Evolutionary conservation across 2,797 vertebrate genomes (phyloP).

Genomic region (Malurus leucopterus): DNA sequence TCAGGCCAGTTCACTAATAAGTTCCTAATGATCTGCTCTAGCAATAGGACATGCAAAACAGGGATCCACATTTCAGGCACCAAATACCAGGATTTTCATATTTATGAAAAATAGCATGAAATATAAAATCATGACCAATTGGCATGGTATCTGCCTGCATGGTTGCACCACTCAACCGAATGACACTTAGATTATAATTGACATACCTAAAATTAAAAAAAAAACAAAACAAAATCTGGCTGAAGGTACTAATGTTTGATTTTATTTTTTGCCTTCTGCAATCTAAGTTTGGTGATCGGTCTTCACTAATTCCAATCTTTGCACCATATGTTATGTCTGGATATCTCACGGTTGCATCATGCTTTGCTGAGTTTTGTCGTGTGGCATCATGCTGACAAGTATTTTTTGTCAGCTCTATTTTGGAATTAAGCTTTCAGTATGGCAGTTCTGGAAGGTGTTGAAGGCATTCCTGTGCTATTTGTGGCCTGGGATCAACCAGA

Average conservation of each 20-base stretch:
- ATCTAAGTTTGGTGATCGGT: conserved; percentile 51
- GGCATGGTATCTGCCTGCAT: not conserved
- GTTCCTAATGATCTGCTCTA: not conserved
- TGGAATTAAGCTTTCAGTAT: conserved; percentile 81
- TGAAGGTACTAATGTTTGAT: conserved; percentile 43
- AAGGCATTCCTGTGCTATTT: conserved; percentile 89
- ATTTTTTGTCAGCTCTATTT: conserved; percentile 86
- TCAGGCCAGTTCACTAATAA: conserved; percentile 45
- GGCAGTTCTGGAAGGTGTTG: conserved; percentile 87
- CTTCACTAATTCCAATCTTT: conserved; percentile 51
- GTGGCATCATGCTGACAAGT: conserved; percentile 78
- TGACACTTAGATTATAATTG: conserved; percentile 30
- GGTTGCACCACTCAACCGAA: not conserved
- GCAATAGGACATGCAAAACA: not conserved
- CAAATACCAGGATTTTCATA: conserved; percentile 31
- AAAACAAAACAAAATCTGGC: conserved; percentile 3
- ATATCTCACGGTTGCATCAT: conserved; percentile 80
- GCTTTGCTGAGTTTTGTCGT: conserved; percentile 72
- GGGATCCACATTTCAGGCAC: not conserved
- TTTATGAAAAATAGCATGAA: not conserved
- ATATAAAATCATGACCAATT: conserved; percentile 49
- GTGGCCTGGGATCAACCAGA: conserved; percentile 86
- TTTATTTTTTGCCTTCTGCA: conserved; percentile 54
- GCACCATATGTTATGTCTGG: conserved; percentile 66
- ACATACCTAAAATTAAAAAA: conserved; percentile 23